Evolutionary conservation across 2,797 vertebrate genomes (phyloP).

Genomic region (Schizopygopsis pylzovi): DNA sequence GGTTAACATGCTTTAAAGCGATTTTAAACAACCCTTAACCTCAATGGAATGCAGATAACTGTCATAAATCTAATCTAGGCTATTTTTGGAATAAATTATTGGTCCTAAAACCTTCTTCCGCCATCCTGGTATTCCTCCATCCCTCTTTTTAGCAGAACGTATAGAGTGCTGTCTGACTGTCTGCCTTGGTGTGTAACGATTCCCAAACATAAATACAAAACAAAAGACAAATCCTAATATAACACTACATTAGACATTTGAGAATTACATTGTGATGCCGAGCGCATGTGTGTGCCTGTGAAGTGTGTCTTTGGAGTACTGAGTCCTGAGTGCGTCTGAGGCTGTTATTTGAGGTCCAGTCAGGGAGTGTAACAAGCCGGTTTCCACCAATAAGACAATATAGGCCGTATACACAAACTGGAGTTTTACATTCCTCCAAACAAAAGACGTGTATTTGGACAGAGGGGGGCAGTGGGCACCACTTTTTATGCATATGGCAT

Average conservation of each 20-base stretch:
- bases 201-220: conserved; percentile 48
- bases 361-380: conserved; percentile 49
- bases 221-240: conserved; percentile 28
- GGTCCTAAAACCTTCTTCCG: conserved; percentile 43
- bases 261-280: conserved; percentile 47
- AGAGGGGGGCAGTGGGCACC: conserved; percentile 11
- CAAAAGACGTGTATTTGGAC: conserved; percentile 11
- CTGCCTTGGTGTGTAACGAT: background rate
- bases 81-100: conserved; percentile 58
- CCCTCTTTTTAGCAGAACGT: conserved; percentile 63
- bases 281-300: conserved; percentile 54
- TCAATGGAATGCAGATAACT: conserved; percentile 44
- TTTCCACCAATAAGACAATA: conserved; percentile 37
- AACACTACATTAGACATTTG: conserved; percentile 21
- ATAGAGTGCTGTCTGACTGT: conserved; percentile 33
- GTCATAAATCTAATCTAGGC: conserved; percentile 55
- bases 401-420: background rate
- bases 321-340: conserved; percentile 71
- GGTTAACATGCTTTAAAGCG: background rate
- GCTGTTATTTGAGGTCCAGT: conserved; percentile 51
- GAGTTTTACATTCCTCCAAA: background rate
- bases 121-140: conserved; percentile 6
- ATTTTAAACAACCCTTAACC: conserved; percentile 2
- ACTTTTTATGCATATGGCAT: background rate
- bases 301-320: conserved; percentile 72